Evolutionary conservation across 2,797 vertebrate species (phyloP), one percentile per base, ranked within the genome.

Genomic region (Karalla daura): DNA sequence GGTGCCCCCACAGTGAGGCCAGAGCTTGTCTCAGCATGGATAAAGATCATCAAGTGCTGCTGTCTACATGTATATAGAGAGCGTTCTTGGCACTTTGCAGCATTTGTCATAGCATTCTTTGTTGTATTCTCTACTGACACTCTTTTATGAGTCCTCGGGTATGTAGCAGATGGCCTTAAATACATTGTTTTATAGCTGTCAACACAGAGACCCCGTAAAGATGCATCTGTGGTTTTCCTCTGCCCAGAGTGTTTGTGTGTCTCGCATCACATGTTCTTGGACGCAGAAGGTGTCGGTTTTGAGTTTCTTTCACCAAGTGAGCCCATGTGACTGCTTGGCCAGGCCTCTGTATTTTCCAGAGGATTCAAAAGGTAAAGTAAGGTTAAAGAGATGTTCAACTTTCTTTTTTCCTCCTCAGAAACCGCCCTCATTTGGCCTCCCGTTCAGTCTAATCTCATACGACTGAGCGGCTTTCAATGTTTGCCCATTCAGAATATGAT

Each of bases 241-340:
- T 47, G 40, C 39, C 53, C 12, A 45, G 36, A 71, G 49, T 77
- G 76, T 89, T 84, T 81, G 70, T 71, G 77, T 77, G 52, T 79
- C 74, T 81, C 61, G 46, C 81, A 78, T 94, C 91, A 90, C 89
- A 92, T 92, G 91, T 80, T 90, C 91, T 91, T 91, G 91, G 93
- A 93, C 36, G 43, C 81, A 83, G 86, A 90, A 90, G 89, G 87
- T 92, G 88, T 90, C 28, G 93, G 93, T 93, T 93, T 94, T 93
- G 87, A 89, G 88, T 95, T 95, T 91, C 94, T 92, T 92, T 91
- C 90, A 92, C 53, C 83, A 80, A 85, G 78, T 81, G 83, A 77
- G 54, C 70, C 84, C 89, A 89, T 92, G 90, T 92, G 91, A 94
- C 86, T 28, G 53, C 76, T 81, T 88, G 86, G 86, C 79, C 9